These are phyloP conservation scores for Acipenser transmontanus DNA, from an alignment of 2,797 vertebrate genomes.

Conservation along the genomic window DNA sequence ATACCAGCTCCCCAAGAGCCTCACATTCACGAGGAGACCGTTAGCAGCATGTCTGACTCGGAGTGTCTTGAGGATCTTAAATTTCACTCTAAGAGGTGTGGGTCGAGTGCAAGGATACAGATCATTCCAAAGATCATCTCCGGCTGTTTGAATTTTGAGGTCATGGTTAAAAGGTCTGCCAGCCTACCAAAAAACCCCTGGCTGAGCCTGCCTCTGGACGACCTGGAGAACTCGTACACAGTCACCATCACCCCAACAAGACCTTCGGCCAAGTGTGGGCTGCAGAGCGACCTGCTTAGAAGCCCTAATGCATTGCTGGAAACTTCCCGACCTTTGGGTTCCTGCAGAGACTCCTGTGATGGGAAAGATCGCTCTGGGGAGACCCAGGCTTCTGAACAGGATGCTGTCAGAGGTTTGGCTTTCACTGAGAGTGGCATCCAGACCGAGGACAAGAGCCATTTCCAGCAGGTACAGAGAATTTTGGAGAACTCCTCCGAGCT, in stretches of 20 bases:
- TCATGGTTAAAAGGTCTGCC: conserved; percentile 47
- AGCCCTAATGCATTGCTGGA: neutral
- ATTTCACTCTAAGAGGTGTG: conserved; percentile 24
- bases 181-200: conserved; percentile 53
- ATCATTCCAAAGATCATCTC: conserved; percentile 37
- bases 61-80: conserved; percentile 24
- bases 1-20: conserved; percentile 14
- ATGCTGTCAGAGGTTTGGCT: conserved; percentile 25
- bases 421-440: neutral
- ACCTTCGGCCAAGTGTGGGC: neutral
- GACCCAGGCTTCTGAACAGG: conserved; percentile 18
- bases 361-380: conserved; percentile 6
- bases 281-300: neutral
- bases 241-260: conserved; percentile 49
- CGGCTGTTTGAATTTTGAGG: conserved; percentile 51
- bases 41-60: conserved; percentile 28
- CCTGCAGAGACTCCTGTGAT: conserved; percentile 20
- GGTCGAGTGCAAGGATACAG: conserved; percentile 39
- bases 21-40: conserved; percentile 28
- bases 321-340: neutral
- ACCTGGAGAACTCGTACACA: conserved; percentile 54
- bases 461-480: conserved; percentile 16
- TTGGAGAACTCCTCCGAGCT: conserved; percentile 31
- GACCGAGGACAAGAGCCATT: neutral
- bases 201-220: conserved; percentile 58